Evolutionary conservation across 92 coral and sea anemone genomes (phyloP).

Genomic region (Hydrozoanthus gracilis): DNA sequence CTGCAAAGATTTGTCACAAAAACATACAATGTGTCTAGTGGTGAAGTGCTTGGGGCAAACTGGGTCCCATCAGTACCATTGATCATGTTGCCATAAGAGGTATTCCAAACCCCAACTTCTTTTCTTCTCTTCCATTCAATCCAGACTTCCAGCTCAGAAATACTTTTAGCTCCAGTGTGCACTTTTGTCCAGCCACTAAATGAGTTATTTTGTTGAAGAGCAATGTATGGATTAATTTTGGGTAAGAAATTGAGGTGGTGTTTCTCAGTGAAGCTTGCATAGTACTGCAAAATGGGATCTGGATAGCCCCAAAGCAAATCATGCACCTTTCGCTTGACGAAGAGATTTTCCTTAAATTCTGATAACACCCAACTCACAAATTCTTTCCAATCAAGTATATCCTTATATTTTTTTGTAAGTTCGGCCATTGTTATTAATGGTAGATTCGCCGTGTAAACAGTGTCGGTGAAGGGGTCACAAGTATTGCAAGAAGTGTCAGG

Average conservation of each 20-base stretch:
- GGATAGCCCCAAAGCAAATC: constrained; percentile 91
- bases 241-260: constrained; percentile 52
- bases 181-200: constrained; percentile 75
- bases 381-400: constrained; percentile 45
- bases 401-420: constrained; percentile 50
- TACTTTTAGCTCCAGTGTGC: constrained; percentile 74
- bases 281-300: constrained; percentile 76
- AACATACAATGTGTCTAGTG: constrained; percentile 75
- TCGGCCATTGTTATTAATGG: constrained; percentile 81
- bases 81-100: constrained; percentile 82
- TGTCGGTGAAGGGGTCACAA: constrained; percentile 73
- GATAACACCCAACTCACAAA: constrained; percentile 47
- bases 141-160: constrained; percentile 64
- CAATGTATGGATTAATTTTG: constrained; percentile 65
- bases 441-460: constrained; percentile 73
- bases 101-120: constrained; percentile 74
- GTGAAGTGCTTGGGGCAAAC: constrained; percentile 73
- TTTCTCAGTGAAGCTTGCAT: constrained; percentile 54
- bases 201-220: constrained; percentile 83
- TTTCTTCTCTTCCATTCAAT: constrained; percentile 74
- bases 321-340: constrained; percentile 68
- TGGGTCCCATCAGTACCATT: constrained; percentile 98
- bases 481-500: constrained; percentile 71
- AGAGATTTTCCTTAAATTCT: constrained; percentile 60
- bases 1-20: constrained; percentile 90